Base-by-base conservation (phyloP, 2,113 vertebrate species). In the Leucosticte australis region DNA sequence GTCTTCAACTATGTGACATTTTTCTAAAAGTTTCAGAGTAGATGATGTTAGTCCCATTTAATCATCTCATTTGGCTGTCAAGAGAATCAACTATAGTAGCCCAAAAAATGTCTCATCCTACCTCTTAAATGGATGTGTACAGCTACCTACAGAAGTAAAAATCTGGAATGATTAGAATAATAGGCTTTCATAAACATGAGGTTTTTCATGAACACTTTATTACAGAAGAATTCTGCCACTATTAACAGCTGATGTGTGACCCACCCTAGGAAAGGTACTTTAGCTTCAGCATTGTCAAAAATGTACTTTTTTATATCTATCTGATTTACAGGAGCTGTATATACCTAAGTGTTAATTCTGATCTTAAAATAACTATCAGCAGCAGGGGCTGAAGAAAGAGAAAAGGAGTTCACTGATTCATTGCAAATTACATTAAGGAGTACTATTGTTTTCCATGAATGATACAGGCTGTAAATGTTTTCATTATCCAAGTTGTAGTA, bases 361-460 rank as follows among this genome's bases (percentile, higher is more conserved):
- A 41, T 91, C 81, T 94, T 73, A 95, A 91, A 95, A 94, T 93
- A 96, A 94, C 92, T 81, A 63, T 55, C 86, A 93, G 76, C 35
- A 90, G 92, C 0, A 13, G 79, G 64, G 89, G 86, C 24, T 93
- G 86, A 77, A 77, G 64, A 82, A 81, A n/a, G 23, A 91, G 55
- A 85, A 94, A 82, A 65, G 46, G 37, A 76, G 68, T 52, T 86
- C 92, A 83, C 71, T 92, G 90, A 94, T 90, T 90, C 94, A 90
- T 2, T 86, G 71, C 75, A 92, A 92, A 93, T 93, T 65, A 73
- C 30, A 90, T 92, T 86, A 87, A 73, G 53, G 71, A 92, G 76
- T 93, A 94, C 81, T 92, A 91, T 91, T 92, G 91, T 89, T 91
- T 71, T 90, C 68, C 70, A 90, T 85, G 87, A 95, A 94, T 92